Base-by-base conservation (phyloP, 2,113 vertebrate species). In the Ifrita kowaldi region DNA sequence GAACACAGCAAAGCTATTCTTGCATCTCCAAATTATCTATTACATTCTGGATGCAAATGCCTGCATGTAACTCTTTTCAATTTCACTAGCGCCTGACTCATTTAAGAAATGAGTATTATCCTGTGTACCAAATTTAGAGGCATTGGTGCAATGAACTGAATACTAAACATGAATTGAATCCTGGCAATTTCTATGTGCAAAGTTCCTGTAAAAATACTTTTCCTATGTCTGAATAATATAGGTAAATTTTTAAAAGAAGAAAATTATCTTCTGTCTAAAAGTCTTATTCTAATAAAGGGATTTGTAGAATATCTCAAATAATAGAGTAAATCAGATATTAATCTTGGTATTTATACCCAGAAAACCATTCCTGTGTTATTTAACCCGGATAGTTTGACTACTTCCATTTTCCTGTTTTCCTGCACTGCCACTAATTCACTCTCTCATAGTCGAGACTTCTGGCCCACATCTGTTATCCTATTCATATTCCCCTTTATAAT, bases 91-190 rank as follows among this genome's bases (percentile, higher is more conserved):
- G 87, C 69, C 32, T 89, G 93, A 92, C 87, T 95, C 84, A 94
- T 94, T 95, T 95, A 84, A 89, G 83, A 92, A 91, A 93, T 84
- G 5, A 96, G 30, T 77, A 88, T 95, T 94, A 90, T 78, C 52
- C 35, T 89, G 37, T 71, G 65, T 84, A 87, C 77, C 76, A 91
- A 84, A 93, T 90, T 92, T 93, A 96, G 83, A 95, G 76, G 64
- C 79, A 75, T 62, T 84, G 59, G 16, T 70, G 35, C 78, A 92
- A 75, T 89, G 86, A 81, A 81, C 11, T 84, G 95, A 93, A 93
- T 97, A 59, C 64, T 81, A 95, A 93, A 70, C 21, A 77, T 63
- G 44, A 64, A 80, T 37, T 74, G 76, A 86, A 89, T 77, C 64
- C 63, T 70, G 35, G n/a, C 44, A 87, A 88, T 88, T 88, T 84